These are phyloP conservation scores for Cryptocephalus moraei DNA, from an alignment of 2,888 invertebrate genomes.

Conservation along the genomic window DNA sequence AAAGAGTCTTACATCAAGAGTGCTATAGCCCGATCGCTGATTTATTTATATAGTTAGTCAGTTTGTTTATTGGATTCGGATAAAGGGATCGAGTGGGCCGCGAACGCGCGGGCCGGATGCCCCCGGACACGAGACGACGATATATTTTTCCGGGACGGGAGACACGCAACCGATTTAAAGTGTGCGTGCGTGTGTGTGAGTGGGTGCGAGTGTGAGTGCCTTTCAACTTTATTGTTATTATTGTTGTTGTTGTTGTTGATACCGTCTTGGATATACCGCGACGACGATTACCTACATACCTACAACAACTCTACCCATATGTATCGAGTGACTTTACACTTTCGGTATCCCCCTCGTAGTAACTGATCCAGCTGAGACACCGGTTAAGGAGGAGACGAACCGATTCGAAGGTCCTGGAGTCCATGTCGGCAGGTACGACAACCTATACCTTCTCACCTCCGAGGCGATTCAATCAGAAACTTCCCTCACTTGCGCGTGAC, in stretches of 20 bases:
- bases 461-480: no score
- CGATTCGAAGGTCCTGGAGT: constrained; percentile 30
- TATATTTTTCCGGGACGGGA: no score
- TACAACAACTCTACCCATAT: constrained; percentile 1
- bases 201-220: constrained; percentile 12
- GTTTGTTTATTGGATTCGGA: constrained; percentile 43
- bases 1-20: constrained; percentile 44
- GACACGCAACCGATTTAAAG: neutral
- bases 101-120: constrained; percentile 33
- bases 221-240: neutral
- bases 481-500: no score
- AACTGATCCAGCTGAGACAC: no score
- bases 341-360: neutral
- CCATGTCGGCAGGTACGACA: constrained; percentile 35
- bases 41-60: constrained; percentile 44
- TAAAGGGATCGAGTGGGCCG: constrained; percentile 33
- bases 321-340: constrained; percentile 13
- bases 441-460: neutral
- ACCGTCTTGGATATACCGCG: no score
- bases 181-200: constrained; percentile 1
- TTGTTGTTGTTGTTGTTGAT: no score
- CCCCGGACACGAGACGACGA: neutral
- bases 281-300: neutral
- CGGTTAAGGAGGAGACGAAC: no score
- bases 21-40: constrained; percentile 41